Percentiles rank a stretch among this genome's conserved stretches.
Conservation (phyloP, 2,888 invertebrate species). For the Aquatica leii region DNA sequence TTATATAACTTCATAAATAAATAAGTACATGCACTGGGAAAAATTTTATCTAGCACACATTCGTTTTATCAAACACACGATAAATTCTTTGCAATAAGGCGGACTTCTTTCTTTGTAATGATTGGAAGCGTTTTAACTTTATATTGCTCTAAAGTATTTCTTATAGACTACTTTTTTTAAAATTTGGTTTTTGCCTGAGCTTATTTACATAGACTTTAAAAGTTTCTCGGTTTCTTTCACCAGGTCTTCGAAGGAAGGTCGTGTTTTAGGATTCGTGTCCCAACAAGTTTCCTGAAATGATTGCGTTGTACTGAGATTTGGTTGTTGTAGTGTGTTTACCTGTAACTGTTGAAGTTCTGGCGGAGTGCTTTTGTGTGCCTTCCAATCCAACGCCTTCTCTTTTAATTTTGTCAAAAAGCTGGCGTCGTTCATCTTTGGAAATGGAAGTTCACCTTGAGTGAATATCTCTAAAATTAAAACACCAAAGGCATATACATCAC, state of each 20-base stretch:
- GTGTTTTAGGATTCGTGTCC: constrained; percentile 71
- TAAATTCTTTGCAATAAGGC: constrained; percentile 37
- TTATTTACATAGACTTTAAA: constrained; percentile 58
- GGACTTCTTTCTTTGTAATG: constrained; percentile 26
- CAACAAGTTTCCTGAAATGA: constrained; percentile 68
- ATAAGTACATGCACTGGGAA: constrained; percentile 19
- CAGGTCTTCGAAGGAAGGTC: constrained; percentile 73
- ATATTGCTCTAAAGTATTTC: constrained; percentile 31
- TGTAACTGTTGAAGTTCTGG: constrained; percentile 67
- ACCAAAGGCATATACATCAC: constrained; percentile 92
- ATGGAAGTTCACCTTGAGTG: constrained; percentile 79
- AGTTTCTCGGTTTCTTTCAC: constrained; percentile 63
- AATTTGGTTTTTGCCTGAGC: constrained; percentile 45
- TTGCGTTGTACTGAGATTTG: background rate
- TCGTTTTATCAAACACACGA: constrained; percentile 11
- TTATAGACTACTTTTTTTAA: constrained; percentile 14
- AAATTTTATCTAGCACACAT: constrained; percentile 12
- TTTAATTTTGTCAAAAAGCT: constrained; percentile 73
- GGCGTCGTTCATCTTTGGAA: constrained; percentile 78
- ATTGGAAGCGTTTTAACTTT: constrained; percentile 30
- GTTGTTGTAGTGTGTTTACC: constrained; percentile 53
- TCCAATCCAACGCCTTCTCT: constrained; percentile 73
- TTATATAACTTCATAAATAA: constrained; percentile 22
- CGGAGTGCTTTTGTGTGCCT: constrained; percentile 70
- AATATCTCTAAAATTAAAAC: constrained; percentile 92